Evolutionary conservation across 2,113 vertebrate genomes (phyloP), one percentile per base, ranked within the genome.

Genomic region (Ahaetulla prasina): DNA sequence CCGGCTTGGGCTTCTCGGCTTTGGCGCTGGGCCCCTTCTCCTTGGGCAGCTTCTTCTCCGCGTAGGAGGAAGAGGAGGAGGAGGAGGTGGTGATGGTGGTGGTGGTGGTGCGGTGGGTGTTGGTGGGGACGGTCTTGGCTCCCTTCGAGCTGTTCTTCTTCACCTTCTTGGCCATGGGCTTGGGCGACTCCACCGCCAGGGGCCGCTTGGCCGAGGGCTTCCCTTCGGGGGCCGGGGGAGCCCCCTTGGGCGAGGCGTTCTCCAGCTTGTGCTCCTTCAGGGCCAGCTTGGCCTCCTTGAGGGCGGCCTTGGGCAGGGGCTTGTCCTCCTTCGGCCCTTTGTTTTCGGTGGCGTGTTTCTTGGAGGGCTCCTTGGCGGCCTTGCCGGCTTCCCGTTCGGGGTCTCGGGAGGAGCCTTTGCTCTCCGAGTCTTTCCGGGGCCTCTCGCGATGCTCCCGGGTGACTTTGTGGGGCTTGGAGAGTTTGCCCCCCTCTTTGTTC

Each of bases 271-370:
- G 97, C 96, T 99, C 99, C 98, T 99, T 99, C 96, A 99, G 96
- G 1, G 99, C 98, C 96, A 99, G 98, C 96, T 99, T 99, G 93
- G 99, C 99, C 97, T 99, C 99, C 97, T 99, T 99, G 97, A 99
- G 99, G 10, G 99, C 99, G 0, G 98, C 99, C 97, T 99, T 99
- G 92, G 98, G 98, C 12, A 98, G 96, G 8, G 98, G 98, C 96
- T 99, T 99, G 96, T 99, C 99, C 92, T 99, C 99, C 96, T 99
- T 99, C 92, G 98, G 96, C 22, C 95, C 97, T 97, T 99, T 99
- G 97, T 98, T 97, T 94, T 99, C 99, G 0, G 97, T 96, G 0
- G 97, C 96, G 0, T 98, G 98, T 96, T 99, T 99, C 93, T 99
- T 98, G 0, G 98, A 96, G 0, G 98, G 97, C 1, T 98, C 98